phyloP scores from a whole-genome alignment of 2,888 invertebrate species.

The Gymnocheta viridis region DNA sequence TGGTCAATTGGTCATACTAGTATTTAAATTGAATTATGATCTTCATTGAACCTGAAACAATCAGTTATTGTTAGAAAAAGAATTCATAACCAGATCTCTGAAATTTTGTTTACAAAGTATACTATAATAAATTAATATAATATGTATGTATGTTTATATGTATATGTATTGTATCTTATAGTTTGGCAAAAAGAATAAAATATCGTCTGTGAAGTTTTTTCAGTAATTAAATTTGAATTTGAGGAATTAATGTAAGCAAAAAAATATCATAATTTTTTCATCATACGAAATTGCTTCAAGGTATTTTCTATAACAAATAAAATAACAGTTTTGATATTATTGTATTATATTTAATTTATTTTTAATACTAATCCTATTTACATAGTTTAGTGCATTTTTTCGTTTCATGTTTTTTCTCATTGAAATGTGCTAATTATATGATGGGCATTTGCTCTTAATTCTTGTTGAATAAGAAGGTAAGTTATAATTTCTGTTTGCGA shows the following conservation, averaged over 20 bases:
- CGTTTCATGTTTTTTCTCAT: too few species aligned
- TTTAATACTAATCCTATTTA: neutral
- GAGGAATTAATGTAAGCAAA: neutral
- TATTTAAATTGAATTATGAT: constrained; percentile 64
- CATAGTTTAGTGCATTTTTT: too few species aligned
- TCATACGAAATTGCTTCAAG: neutral
- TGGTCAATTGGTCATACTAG: constrained; percentile 68
- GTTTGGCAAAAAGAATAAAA: constrained; percentile 9
- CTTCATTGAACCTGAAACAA: constrained; percentile 51
- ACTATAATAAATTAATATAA: neutral
- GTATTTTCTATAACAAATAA: neutral
- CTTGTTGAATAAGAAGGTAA: too few species aligned
- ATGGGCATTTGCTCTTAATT: too few species aligned
- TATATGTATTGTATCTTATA: neutral
- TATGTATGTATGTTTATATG: neutral
- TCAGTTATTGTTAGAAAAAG: constrained; percentile 43
- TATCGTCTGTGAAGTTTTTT: neutral
- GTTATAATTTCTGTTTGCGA: neutral
- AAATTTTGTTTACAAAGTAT: constrained; percentile 1
- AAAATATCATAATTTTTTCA: neutral
- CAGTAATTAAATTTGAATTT: neutral
- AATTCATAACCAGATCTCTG: constrained; percentile 17
- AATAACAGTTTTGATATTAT: neutral
- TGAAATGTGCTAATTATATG: too few species aligned
- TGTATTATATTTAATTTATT: neutral